phyloP scores from a whole-genome alignment of 2,113 vertebrate genomes.

The Phalacrocorax brasilianus region DNA sequence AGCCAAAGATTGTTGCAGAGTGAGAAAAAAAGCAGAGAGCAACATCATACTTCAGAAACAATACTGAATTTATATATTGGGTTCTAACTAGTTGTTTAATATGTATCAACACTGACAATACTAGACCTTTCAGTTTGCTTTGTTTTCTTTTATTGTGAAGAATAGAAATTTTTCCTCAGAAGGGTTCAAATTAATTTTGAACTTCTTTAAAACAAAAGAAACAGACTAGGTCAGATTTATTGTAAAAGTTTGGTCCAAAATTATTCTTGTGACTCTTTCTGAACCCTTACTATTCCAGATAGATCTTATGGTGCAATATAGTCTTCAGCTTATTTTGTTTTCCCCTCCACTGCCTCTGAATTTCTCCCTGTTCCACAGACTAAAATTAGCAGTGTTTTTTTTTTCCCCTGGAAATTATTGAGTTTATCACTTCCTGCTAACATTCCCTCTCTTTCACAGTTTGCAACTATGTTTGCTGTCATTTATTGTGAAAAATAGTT shows the following conservation, averaged over 20 bases:
- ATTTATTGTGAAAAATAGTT: not conserved
- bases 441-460: not conserved
- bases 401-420: not conserved
- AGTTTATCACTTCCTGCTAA: not conserved
- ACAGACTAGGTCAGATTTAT: not conserved
- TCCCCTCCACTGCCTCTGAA: not conserved
- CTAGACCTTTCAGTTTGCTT: not conserved
- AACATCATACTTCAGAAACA: not conserved
- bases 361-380: not conserved
- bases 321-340: not conserved
- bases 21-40: not conserved
- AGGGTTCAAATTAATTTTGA: not conserved
- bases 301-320: not conserved
- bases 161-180: not conserved
- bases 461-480: not conserved
- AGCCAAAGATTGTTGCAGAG: not conserved
- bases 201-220: not conserved
- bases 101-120: not conserved
- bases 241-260: not conserved
- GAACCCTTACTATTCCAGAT: not conserved
- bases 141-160: not conserved
- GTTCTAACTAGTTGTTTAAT: not conserved
- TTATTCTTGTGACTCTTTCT: not conserved
- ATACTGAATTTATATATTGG: not conserved
- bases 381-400: not conserved